A percentile compares a stretch with the other conserved stretches of the same genome.
These are phyloP conservation scores for Halcyon senegalensis DNA, from an alignment of 2,113 vertebrate genomes.

Conservation along the genomic window DNA sequence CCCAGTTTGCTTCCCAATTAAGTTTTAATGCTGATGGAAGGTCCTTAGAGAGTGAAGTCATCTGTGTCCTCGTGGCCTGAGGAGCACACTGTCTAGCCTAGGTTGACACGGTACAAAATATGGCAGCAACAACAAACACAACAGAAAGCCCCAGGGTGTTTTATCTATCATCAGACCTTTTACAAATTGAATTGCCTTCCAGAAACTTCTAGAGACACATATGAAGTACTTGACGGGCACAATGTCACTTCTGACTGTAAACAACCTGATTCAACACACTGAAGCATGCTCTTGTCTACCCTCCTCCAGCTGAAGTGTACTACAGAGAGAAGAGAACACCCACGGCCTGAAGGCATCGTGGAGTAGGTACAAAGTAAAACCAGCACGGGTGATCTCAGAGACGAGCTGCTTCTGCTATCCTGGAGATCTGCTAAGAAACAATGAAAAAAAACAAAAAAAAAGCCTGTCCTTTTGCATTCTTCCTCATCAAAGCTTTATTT, in stretches of 20 bases:
- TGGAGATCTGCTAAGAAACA: background rate
- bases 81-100: background rate
- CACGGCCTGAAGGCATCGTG: background rate
- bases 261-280: background rate
- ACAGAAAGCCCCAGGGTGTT: background rate
- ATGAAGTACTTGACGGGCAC: background rate
- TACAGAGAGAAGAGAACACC: background rate
- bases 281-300: background rate
- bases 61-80: background rate
- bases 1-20: background rate
- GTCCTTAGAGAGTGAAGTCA: background rate
- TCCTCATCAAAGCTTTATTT: background rate
- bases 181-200: background rate
- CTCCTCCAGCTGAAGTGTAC: background rate
- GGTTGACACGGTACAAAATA: background rate
- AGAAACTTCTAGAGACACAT: conserved; percentile 34
- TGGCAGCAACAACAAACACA: background rate
- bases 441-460: background rate
- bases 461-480: background rate
- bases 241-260: background rate
- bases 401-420: background rate
- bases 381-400: background rate
- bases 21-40: background rate
- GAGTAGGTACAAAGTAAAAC: background rate
- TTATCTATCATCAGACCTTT: background rate